A percentile compares a stretch with the other conserved stretches of the same genome.
These are phyloP conservation scores for Oceanodroma tethys DNA, from an alignment of 2,113 vertebrate species.

Conservation along the genomic window DNA sequence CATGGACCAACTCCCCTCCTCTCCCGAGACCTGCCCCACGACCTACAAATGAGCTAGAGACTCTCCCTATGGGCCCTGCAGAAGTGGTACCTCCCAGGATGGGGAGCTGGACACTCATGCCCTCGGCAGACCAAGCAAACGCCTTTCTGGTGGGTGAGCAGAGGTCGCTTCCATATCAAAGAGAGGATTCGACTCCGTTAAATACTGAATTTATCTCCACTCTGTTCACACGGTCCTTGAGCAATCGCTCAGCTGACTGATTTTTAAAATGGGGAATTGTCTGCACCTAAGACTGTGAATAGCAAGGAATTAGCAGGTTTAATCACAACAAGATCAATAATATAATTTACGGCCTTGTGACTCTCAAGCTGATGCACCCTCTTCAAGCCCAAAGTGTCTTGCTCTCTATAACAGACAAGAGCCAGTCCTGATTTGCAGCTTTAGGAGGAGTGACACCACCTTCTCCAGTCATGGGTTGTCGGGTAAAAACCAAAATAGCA, in stretches of 20 bases:
- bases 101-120: accelerated
- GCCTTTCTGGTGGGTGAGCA: neutral
- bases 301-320: slow-evolving; percentile 37
- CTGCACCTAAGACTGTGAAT: neutral
- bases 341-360: neutral
- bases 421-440: neutral
- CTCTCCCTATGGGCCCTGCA: neutral
- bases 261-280: neutral
- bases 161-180: neutral
- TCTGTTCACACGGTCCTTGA: neutral
- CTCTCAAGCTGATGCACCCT: slow-evolving; percentile 3
- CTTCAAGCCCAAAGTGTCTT: neutral
- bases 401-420: neutral
- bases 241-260: neutral
- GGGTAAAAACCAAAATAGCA: slow-evolving; percentile 36
- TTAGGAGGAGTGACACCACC: neutral
- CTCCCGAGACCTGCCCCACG: neutral
- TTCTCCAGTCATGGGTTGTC: slow-evolving; percentile 14
- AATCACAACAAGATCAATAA: slow-evolving; percentile 18
- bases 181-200: neutral
- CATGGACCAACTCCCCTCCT: neutral
- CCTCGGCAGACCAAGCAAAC: neutral
- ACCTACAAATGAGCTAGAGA: accelerated
- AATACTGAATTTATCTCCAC: neutral
- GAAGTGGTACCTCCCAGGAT: neutral